phyloP scores from a whole-genome alignment of 2,888 invertebrate species.

The Athalia rosae region DNA sequence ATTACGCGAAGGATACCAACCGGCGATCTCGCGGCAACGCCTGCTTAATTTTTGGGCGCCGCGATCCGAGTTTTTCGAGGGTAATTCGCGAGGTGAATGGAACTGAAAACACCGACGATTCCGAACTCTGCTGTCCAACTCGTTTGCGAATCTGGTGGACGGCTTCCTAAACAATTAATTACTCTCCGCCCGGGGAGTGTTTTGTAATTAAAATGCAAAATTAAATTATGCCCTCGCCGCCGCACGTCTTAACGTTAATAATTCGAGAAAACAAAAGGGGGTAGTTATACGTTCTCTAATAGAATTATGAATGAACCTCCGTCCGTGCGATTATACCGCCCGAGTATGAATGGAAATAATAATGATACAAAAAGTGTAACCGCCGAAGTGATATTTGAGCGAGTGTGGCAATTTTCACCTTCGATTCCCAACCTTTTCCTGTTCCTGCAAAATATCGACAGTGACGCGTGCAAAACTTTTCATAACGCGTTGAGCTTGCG shows the following conservation, averaged over 20 bases:
- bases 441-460: too few species aligned
- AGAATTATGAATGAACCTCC: conserved; percentile 48
- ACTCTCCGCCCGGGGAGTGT: conserved; percentile 27
- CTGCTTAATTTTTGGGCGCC: too few species aligned
- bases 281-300: conserved; percentile 37
- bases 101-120: neutral
- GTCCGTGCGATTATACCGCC: too few species aligned
- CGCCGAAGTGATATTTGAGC: neutral
- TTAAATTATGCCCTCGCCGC: conserved; percentile 53
- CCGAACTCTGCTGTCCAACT: conserved; percentile 7
- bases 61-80: neutral
- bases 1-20: too few species aligned
- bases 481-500: too few species aligned
- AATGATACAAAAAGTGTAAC: neutral
- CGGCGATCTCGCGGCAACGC: too few species aligned
- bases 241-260: conserved; percentile 55
- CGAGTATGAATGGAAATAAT: neutral
- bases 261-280: conserved; percentile 54
- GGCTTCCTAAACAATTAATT: conserved; percentile 33
- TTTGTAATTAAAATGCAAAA: conserved; percentile 57
- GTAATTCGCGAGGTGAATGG: neutral
- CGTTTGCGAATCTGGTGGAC: conserved; percentile 14
- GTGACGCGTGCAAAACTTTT: too few species aligned
- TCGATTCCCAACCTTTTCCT: too few species aligned
- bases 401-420: too few species aligned